Conservation (phyloP, 2,113 vertebrate species). For the Aspidoscelis tigris region DNA sequence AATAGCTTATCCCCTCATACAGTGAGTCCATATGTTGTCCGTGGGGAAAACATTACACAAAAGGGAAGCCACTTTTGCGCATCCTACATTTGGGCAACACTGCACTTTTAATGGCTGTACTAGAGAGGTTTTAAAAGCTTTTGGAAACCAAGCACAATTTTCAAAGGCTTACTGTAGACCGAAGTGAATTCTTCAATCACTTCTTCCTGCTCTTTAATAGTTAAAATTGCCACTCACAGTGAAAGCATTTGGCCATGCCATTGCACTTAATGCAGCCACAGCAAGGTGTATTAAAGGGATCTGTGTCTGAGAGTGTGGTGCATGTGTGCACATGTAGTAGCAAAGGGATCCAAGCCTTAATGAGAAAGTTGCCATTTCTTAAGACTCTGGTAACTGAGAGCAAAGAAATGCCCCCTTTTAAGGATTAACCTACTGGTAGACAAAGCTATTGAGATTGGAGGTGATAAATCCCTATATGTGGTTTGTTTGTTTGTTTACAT, state of each 20-base stretch:
- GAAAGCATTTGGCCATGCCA: neutral
- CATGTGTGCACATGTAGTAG: neutral
- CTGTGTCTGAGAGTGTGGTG: neutral
- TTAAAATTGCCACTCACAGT: neutral
- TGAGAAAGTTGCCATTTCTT: neutral
- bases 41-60: conserved; percentile 51
- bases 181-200: conserved; percentile 4
- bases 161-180: neutral
- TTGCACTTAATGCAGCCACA: conserved; percentile 1
- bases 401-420: no score
- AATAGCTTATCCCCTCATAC: conserved; percentile 41
- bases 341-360: neutral
- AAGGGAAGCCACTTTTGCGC: conserved; percentile 21
- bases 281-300: neutral
- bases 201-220: neutral
- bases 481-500: no score
- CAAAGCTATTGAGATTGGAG: no score
- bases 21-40: conserved; percentile 49
- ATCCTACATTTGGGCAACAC: conserved; percentile 28
- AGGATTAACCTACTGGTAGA: no score
- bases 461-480: no score
- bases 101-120: conserved; percentile 26
- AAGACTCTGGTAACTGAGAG: no score
- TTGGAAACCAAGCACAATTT: neutral
- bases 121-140: conserved; percentile 10